Evolutionary conservation across 2,797 vertebrate genomes (phyloP), one percentile per base, ranked within the genome.

Genomic region (Aphelocoma californica): DNA sequence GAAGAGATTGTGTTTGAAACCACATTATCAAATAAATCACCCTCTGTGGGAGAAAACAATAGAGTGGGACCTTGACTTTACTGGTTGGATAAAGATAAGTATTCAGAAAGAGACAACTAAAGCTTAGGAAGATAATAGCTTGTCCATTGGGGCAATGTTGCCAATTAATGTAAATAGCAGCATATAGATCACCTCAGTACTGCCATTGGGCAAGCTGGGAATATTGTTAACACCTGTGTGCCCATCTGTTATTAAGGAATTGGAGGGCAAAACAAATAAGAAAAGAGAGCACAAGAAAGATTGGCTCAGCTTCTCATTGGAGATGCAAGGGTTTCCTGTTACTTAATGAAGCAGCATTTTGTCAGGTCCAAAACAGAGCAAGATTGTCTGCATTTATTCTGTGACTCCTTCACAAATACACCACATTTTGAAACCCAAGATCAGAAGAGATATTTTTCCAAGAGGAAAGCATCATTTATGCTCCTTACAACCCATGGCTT

Each of bases 1-100:
- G 91, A 93, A 97, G 86, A 97, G 96, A 97, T 95, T 96, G 92
- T 95, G 81, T 97, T 97, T 97, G 96, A 97, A 96, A 94, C 45
- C 8, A 1, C 94, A 80, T 96, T 97, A 97, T 97, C 97, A 97
- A 97, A 96, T 96, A 95, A 96, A 97, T 97, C 93, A 54, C 81
- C 40, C 48, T 96, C 83, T 83, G 58, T 92, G 69, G 89, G 75
- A 96, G 81, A 97, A 80, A 97, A 90, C 53, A 96, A 97, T 93
- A 83, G 81, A 96, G 51, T 90, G 18, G 57, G 81, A 96, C 90
- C 93, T 95, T 81, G 82, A 67, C 72, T 95, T 83, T 71, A 86
- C 48, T 6, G 50, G 18, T 29, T 95, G 90, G 86, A 89, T 97
- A 96, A 97, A 97, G 89, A 96, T 96, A 96, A 97, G 90, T 77